Conservation (phyloP, 1,140 invertebrate species). For the Calliopsis andreniformis region DNA sequence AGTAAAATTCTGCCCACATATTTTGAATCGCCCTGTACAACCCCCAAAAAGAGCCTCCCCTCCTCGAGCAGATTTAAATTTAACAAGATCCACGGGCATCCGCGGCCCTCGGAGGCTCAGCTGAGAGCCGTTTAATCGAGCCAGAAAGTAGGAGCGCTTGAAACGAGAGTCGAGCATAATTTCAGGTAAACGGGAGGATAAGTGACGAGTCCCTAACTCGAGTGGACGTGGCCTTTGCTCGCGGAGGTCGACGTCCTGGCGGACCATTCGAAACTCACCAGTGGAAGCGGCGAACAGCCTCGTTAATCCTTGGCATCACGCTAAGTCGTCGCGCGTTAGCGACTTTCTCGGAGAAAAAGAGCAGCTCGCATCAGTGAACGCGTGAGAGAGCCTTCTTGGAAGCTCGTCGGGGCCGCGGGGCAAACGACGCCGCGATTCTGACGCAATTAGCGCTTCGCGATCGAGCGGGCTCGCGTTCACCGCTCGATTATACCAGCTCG, state of each 20-base stretch:
- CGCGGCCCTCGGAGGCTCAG: too few species aligned
- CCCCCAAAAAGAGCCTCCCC: too few species aligned
- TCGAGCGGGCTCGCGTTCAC: conserved; percentile 24
- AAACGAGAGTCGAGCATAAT: conserved; percentile 35
- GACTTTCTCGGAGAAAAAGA: conserved; percentile 16
- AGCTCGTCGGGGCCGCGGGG: background rate
- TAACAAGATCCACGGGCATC: too few species aligned
- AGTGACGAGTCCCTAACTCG: conserved; percentile 41
- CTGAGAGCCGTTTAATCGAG: background rate
- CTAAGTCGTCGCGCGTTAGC: conserved; percentile 45
- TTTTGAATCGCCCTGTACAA: too few species aligned
- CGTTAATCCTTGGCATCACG: conserved; percentile 56
- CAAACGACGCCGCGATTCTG: conserved; percentile 13
- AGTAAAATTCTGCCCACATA: too few species aligned
- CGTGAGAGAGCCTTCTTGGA: background rate
- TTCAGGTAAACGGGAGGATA: conserved; percentile 42
- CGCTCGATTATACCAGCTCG: conserved; percentile 50
- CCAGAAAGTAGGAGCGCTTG: background rate
- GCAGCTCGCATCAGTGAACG: background rate
- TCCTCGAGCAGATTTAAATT: too few species aligned
- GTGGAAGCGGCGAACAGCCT: conserved; percentile 38
- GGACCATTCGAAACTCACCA: conserved; percentile 49
- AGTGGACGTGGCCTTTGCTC: conserved; percentile 16
- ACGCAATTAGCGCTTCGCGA: conserved; percentile 47
- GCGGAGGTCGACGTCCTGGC: conserved; percentile 49